A percentile compares a stretch with the other conserved stretches of the same genome.
Evolutionary conservation across 2,888 invertebrate genomes (phyloP).

Genomic region (Orthosia incerta): DNA sequence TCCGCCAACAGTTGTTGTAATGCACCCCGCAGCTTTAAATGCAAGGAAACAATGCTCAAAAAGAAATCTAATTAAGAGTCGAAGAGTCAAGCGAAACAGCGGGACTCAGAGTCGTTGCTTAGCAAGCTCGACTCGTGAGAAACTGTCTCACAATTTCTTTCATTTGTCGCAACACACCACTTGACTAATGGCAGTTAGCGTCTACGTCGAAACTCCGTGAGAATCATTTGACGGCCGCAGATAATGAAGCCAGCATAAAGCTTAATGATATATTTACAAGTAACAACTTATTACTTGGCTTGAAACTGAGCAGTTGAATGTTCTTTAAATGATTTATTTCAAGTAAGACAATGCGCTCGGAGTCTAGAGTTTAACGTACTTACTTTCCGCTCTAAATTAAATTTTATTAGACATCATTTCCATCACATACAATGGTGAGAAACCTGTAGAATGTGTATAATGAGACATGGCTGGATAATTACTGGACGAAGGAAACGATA

Average conservation of each 20-base stretch:
- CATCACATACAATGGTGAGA: slow-evolving; percentile 64
- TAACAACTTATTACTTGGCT: slow-evolving; percentile 57
- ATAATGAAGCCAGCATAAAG: slow-evolving; percentile 70
- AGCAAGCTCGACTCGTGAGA: slow-evolving; percentile 78
- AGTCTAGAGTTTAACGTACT: slow-evolving; percentile 38
- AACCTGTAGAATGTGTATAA: slow-evolving; percentile 64
- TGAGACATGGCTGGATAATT: slow-evolving; percentile 65
- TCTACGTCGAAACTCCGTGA: slow-evolving; percentile 75
- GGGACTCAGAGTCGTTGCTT: slow-evolving; percentile 76
- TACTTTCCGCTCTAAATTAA: slow-evolving; percentile 31
- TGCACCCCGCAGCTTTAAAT: slow-evolving; percentile 40
- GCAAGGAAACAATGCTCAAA: slow-evolving; percentile 51
- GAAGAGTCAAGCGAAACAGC: slow-evolving; percentile 77
- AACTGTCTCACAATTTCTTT: slow-evolving; percentile 82
- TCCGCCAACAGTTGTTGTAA: slow-evolving; percentile 19
- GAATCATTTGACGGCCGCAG: slow-evolving; percentile 71
- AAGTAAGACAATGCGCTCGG: slow-evolving; percentile 33
- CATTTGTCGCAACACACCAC: slow-evolving; percentile 74
- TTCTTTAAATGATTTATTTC: slow-evolving; percentile 47
- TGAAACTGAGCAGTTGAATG: slow-evolving; percentile 39
- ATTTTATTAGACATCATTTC: slow-evolving; percentile 46
- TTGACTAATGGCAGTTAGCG: slow-evolving; percentile 76
- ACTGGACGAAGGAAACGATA: slow-evolving; percentile 69
- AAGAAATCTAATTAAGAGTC: slow-evolving; percentile 77
- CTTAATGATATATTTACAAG: slow-evolving; percentile 70